Percentiles rank a stretch among this genome's conserved stretches.
These are phyloP conservation scores for Andrena marginata DNA, from an alignment of 2,888 invertebrate species.

Conservation along the genomic window DNA sequence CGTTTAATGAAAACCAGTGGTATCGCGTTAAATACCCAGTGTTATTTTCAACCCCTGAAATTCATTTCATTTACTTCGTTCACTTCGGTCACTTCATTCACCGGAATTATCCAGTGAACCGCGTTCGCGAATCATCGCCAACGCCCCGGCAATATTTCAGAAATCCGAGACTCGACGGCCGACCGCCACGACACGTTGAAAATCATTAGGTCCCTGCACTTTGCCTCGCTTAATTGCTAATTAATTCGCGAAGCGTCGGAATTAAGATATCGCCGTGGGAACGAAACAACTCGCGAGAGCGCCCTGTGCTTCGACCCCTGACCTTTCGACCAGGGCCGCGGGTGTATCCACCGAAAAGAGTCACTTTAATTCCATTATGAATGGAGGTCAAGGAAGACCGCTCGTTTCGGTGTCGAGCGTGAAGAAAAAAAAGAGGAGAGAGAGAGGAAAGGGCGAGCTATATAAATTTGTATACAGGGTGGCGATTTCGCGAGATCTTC, in stretches of 20 bases:
- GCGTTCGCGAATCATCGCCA: neutral
- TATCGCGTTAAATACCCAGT: neutral
- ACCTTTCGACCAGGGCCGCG: constrained; percentile 28
- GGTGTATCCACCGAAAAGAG: constrained; percentile 29
- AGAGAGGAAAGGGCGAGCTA: neutral
- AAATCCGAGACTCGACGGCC: neutral
- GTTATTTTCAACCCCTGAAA: neutral
- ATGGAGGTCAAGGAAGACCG: constrained; percentile 60
- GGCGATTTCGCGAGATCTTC: neutral
- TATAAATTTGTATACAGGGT: neutral
- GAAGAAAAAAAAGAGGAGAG: constrained; percentile 21
- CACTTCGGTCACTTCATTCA: neutral
- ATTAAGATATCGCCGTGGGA: constrained; percentile 34
- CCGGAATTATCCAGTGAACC: neutral
- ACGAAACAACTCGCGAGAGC: constrained; percentile 2
- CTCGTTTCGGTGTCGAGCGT: constrained; percentile 33
- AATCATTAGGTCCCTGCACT: neutral
- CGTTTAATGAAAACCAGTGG: neutral
- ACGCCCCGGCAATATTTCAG: neutral
- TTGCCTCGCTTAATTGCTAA: constrained; percentile 13
- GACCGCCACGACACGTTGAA: neutral
- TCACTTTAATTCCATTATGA: constrained; percentile 49
- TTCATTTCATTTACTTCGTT: neutral
- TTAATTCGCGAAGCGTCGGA: constrained; percentile 17
- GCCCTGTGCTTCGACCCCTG: constrained; percentile 20